These are phyloP conservation scores for Odontothrips loti DNA, from an alignment of 2,888 invertebrate species.

Conservation along the genomic window DNA sequence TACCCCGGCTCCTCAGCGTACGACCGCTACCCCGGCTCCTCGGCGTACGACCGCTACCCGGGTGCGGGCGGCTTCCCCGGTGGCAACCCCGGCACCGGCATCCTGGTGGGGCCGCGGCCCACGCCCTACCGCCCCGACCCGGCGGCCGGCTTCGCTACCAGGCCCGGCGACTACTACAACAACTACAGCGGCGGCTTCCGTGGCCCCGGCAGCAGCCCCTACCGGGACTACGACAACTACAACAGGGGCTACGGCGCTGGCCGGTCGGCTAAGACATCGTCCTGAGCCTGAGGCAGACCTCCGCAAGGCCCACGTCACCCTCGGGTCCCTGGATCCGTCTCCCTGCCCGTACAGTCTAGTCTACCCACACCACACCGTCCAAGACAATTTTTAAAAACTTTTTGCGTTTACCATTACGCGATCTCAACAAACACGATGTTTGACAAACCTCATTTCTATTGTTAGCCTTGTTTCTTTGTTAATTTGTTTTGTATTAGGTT, in stretches of 20 bases:
- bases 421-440: too few relatives aligned
- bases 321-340: background rate
- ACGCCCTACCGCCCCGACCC: slow-evolving; percentile 23
- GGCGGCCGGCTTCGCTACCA: slow-evolving; percentile 8
- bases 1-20: slow-evolving; percentile 25
- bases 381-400: too few relatives aligned
- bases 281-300: background rate
- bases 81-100: slow-evolving; percentile 18
- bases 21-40: slow-evolving; percentile 33
- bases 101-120: background rate
- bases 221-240: slow-evolving; percentile 28
- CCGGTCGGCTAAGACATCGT: background rate
- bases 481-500: too few relatives aligned
- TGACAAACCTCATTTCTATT: too few relatives aligned
- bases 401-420: too few relatives aligned
- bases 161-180: slow-evolving; percentile 3
- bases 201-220: slow-evolving; percentile 8
- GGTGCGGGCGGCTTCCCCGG: background rate
- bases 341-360: background rate
- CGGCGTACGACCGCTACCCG: slow-evolving; percentile 23
- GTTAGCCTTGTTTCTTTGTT: too few relatives aligned
- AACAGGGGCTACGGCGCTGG: slow-evolving; percentile 29
- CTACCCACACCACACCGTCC: background rate
- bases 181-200: background rate
- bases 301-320: background rate